Conservation (phyloP, 2,888 invertebrate genomes). For the Pseudolycoriella hygida region DNA sequence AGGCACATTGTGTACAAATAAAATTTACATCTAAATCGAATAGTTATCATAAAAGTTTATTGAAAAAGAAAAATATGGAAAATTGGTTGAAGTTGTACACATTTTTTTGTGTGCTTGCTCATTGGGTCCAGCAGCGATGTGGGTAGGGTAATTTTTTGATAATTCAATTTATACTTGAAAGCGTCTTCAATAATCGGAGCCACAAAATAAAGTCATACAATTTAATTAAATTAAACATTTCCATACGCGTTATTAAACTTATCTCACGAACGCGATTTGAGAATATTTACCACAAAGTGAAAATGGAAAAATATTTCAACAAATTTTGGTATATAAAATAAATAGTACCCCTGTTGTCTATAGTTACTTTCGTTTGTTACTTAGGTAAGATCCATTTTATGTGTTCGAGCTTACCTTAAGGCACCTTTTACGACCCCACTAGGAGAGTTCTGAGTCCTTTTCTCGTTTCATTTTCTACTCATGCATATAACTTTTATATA, state of each 20-base stretch:
- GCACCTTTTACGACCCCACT: constrained; percentile 13
- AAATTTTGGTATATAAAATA: constrained; percentile 5
- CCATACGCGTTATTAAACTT: neutral
- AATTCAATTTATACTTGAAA: too few relatives aligned
- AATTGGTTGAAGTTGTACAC: too few relatives aligned
- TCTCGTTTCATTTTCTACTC: neutral
- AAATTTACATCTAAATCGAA: too few relatives aligned
- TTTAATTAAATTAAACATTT: constrained; percentile 1
- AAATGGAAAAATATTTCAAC: neutral
- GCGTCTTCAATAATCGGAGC: neutral
- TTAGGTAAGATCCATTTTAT: constrained; percentile 13
- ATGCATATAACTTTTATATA: neutral
- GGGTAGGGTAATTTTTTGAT: too few relatives aligned
- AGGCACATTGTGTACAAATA: too few relatives aligned
- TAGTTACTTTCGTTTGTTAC: constrained; percentile 10
- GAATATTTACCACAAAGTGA: neutral
- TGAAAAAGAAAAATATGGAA: too few relatives aligned
- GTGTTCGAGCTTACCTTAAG: constrained; percentile 12
- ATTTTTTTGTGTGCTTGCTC: too few relatives aligned
- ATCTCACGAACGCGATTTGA: too few relatives aligned
- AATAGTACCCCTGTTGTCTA: constrained; percentile 9
- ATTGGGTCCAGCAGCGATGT: too few relatives aligned
- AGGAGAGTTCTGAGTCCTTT: constrained; percentile 8
- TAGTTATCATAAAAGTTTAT: too few relatives aligned
- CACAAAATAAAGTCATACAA: neutral